A percentile compares a stretch with the other conserved stretches of the same genome.
Conservation (phyloP, 2,797 vertebrate genomes). For the Poeciliopsis paucimaculata region DNA sequence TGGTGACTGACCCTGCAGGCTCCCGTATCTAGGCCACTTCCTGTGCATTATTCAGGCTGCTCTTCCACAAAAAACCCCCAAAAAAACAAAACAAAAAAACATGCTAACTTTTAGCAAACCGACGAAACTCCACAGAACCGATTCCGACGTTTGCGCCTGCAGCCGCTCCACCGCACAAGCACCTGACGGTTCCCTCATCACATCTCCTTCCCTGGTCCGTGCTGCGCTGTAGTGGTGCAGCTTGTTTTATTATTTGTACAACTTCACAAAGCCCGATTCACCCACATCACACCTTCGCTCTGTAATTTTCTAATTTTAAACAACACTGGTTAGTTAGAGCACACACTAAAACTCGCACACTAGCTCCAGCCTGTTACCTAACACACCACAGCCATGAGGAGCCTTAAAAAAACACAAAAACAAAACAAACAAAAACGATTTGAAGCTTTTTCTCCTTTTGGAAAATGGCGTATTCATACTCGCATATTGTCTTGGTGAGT, state of each 20-base stretch:
- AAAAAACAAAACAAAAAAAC: background rate
- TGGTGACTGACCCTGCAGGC: slow-evolving; percentile 19
- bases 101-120: slow-evolving; percentile 15
- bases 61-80: background rate
- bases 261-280: slow-evolving; percentile 50
- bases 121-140: slow-evolving; percentile 1
- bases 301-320: slow-evolving; percentile 43
- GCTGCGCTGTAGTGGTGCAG: slow-evolving; percentile 50
- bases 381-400: background rate
- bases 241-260: slow-evolving; percentile 49
- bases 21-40: slow-evolving; percentile 12
- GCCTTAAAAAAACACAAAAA: background rate
- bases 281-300: slow-evolving; percentile 40
- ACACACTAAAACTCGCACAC: background rate
- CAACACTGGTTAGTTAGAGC: slow-evolving; percentile 34
- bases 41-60: slow-evolving; percentile 2
- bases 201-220: slow-evolving; percentile 40
- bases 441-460: background rate
- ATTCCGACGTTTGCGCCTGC: slow-evolving; percentile 57
- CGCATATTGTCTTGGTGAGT: slow-evolving; percentile 3
- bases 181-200: slow-evolving; percentile 59
- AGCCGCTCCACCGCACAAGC: slow-evolving; percentile 44
- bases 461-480: slow-evolving; percentile 9
- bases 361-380: slow-evolving; percentile 6
- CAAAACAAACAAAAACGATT: background rate